Base-by-base conservation (phyloP, 2,113 vertebrate species). In the Ciconia stormi region DNA sequence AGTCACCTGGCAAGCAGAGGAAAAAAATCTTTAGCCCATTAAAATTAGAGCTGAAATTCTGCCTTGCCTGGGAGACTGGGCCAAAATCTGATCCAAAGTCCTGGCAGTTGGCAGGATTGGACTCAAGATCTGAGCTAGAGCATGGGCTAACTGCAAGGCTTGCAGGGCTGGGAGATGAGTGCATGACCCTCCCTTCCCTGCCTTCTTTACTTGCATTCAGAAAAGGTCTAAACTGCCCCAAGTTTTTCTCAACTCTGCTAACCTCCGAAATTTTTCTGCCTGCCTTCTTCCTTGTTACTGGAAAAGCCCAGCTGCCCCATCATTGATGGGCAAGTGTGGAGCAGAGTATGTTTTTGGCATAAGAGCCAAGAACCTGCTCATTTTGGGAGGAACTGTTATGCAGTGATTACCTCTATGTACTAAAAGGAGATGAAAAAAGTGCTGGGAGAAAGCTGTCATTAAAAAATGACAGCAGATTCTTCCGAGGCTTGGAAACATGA, bases 321-420 rank as follows among this genome's bases (percentile, higher is more conserved):
- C 46, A n/a, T 2, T 66, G 52, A 32, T 0, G 2, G 26, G 44
- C n/a, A n/a, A 71, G 7, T 3, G 1, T 30, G 38, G 23, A 83
- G 16, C 58, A 77, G 27, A 52, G 34, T 5, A 11, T 29, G 22
- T 4, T 44, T 77, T 27, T 22, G 19, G 26, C 16, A 9, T 10
- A 50, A 78, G 2, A 58, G 42, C 32, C 56, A 77, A 70, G 44
- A 79, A 56, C 3, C 14, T 26, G 21, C 19, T 76, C 7, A 26
- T 65, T 80, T 62, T 32, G 34, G 40, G 40, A 56, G 30, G 47
- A 84, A 38, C 4, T 30, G 17, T 32, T 88, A n/a, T 77, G 23
- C 27, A 26, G 29, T 50, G 46, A 12, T n/a, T 47, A 56, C 8
- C 8, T 49, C 42, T 56, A 38, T 38, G 20, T 38, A 32, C 30